Evolutionary conservation across 1,140 invertebrate species (phyloP).

Genomic region (Telenomus remus): DNA sequence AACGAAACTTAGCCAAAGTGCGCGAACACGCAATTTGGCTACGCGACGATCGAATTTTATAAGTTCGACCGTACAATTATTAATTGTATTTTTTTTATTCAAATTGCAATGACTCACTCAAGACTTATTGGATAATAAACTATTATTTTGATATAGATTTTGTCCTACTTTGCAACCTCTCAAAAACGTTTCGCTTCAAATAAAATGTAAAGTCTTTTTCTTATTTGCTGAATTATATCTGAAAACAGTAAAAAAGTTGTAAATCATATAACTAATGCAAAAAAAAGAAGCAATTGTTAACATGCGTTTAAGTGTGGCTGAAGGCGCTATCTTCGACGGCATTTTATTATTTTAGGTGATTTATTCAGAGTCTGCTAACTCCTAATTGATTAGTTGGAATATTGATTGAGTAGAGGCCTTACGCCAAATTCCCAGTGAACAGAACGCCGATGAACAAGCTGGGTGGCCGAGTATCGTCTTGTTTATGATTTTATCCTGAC

Average conservation of each 20-base stretch:
- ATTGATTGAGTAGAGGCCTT: conserved; percentile 59
- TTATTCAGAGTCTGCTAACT: conserved; percentile 66
- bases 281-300: conserved; percentile 49
- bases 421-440: conserved; percentile 57
- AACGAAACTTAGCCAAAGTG: too few species aligned
- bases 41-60: too few species aligned
- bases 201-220: too few species aligned
- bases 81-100: too few species aligned
- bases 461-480: conserved; percentile 67
- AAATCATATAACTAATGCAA: background rate
- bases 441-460: conserved; percentile 59
- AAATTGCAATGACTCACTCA: too few species aligned
- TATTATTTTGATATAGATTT: too few species aligned
- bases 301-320: conserved; percentile 48
- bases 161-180: too few species aligned
- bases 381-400: conserved; percentile 73
- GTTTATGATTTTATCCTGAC: conserved; percentile 64
- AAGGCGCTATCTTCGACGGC: conserved; percentile 71
- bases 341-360: conserved; percentile 77
- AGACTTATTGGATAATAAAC: too few species aligned
- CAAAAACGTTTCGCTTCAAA: too few species aligned
- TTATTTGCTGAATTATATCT: too few species aligned
- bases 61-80: too few species aligned
- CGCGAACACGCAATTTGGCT: too few species aligned
- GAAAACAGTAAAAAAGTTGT: conserved; percentile 15